These are phyloP conservation scores for Diabrotica undecimpunctata DNA, from an alignment of 1,140 invertebrate species.

Conservation along the genomic window DNA sequence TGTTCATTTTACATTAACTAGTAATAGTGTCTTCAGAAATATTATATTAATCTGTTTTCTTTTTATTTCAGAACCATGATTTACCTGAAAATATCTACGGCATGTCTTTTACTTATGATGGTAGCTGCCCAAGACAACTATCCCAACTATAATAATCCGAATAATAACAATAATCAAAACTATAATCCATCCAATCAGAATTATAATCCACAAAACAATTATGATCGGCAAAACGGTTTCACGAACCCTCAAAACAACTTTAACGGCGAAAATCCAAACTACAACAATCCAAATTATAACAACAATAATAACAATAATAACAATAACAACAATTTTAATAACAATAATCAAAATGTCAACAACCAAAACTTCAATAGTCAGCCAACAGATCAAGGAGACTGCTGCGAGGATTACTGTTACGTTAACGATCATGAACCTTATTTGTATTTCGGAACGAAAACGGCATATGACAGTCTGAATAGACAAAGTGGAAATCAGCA, in stretches of 20 bases:
- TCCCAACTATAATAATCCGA: background rate
- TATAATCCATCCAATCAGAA: background rate
- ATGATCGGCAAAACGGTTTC: background rate
- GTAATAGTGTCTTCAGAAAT: too few relatives aligned
- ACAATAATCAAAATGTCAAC: conserved; percentile 5
- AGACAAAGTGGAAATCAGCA: conserved; percentile 51
- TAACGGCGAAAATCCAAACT: background rate
- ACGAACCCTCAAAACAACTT: background rate
- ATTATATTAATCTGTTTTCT: too few relatives aligned
- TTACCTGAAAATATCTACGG: background rate
- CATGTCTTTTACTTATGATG: background rate
- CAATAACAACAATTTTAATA: background rate
- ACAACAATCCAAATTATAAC: background rate
- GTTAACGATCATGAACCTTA: conserved; percentile 56
- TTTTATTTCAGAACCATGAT: background rate
- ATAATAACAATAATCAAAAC: background rate
- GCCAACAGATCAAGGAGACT: conserved; percentile 29
- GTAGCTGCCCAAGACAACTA: background rate
- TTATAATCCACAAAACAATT: conserved; percentile 1
- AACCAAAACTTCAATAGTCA: conserved; percentile 6
- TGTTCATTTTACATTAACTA: too few relatives aligned
- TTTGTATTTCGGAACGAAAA: conserved; percentile 61
- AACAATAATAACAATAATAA: background rate
- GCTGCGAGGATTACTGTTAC: conserved; percentile 58
- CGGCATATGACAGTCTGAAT: conserved; percentile 60